Conservation (phyloP, 2,888 invertebrate species). For the Nebria salina region DNA sequence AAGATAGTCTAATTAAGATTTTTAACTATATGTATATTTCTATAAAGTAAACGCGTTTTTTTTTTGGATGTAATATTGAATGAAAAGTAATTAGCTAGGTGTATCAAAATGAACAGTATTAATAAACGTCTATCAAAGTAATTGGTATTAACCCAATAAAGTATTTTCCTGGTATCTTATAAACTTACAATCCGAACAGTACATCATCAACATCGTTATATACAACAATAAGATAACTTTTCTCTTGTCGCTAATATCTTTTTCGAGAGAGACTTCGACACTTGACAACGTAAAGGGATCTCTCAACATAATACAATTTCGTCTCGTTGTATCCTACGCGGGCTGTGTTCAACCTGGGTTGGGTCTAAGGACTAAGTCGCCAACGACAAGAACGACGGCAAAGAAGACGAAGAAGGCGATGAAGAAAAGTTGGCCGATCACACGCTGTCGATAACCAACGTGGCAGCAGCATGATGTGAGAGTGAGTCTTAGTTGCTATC, state of each 20-base stretch:
- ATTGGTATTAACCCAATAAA: neutral
- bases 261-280: conserved; percentile 16
- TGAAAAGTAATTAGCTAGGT: no score
- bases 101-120: no score
- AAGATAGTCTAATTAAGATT: no score
- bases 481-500: conserved; percentile 15
- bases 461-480: conserved; percentile 2
- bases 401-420: neutral
- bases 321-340: neutral
- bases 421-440: conserved; percentile 15
- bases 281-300: conserved; percentile 21
- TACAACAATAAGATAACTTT: conserved; percentile 7
- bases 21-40: no score
- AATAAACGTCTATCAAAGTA: neutral
- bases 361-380: neutral
- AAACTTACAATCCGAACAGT: neutral
- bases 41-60: no score
- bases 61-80: no score
- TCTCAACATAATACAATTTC: conserved; percentile 22
- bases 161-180: neutral
- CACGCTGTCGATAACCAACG: conserved; percentile 14
- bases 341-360: neutral
- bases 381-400: neutral
- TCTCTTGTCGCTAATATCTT: conserved; percentile 19
- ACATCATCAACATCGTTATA: neutral